Evolutionary conservation across 2,113 vertebrate species (phyloP), one percentile per base, ranked within the genome.

Genomic region (Python bivittatus): DNA sequence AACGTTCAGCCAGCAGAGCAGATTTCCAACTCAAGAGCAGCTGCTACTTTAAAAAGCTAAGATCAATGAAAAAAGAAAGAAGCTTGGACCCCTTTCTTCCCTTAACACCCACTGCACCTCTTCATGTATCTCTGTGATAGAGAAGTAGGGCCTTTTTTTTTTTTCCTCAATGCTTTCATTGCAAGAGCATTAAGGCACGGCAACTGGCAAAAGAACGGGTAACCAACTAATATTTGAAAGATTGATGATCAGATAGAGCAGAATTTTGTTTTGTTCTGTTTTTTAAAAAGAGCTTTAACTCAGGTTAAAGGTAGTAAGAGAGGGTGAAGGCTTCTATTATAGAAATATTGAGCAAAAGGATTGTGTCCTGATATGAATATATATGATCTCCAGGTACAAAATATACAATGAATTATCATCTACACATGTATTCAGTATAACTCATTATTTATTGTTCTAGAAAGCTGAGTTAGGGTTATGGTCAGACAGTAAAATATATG

Each of bases 21-120:
- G 79, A 6, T 48, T 54, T 89, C 22, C 57, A 92, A 84, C 48
- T 58, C 72, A 42, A 27, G 33, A 58, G 52, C 87, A 89, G 87
- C 91, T 92, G 56, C 87, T 84, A 27, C 88, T 89, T 58, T 22
- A 57, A 89, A 85, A 92, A 84, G 29, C 44, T 92, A 38, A n/a
- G 7, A 17, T 58, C 33, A 84, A 89, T 89, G 91, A n/a, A 23
- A 10, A 64, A 79, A 33, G 42, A 79, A 22, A 79, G 20, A 84
- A 84, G 13, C 20, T 33, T 52, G 27, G 22, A 25, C 3, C 27
- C 33, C 38, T 33, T 88, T 92, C 27, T 85, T 86, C 33, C 52
- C 68, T 64, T 27, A 88, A 58, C 25, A 84, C 25, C 10, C 54
- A 57, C 87, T 88, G 60, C 23, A 56, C 52, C n/a, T 25, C 52